Base-by-base conservation (phyloP, 37 sponge, comb jelly and placozoan genomes). In the Diacarnus erythraeanus region DNA sequence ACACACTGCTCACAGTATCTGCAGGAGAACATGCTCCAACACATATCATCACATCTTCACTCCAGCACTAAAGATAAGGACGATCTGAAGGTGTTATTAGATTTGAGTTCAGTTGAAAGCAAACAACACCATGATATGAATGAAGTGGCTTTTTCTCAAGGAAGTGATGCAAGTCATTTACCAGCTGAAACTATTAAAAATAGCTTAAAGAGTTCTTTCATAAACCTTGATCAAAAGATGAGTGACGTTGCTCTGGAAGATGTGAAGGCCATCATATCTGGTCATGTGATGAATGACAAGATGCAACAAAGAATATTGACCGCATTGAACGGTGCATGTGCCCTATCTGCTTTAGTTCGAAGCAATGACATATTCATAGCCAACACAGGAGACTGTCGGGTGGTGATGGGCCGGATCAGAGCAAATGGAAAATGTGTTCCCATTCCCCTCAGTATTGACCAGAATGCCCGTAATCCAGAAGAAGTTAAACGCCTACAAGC, bases 371-470 rank as follows among this genome's bases (percentile, higher is more conserved):
- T 95, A 23, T 83, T 57, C 40, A 75, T 95, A 15, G 92, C 96
- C 22, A 95, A 69, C 58, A 86, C 90, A 0, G 96, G 96, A 23
- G 96, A 95, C 78, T 95, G 96, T 40, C 77, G 96, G 17, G 90
- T 84, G 4, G 96, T 95, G 22, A 36, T 95, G 9, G 92, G 92
- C 21, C 66, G 40, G 5, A 43, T 68, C 56, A 17, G 40, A 26
- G 44, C 54, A 1, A 47, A 42, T 9, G 58, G 56, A 12, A 65
- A 78, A 29, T 95, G 92, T 87, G 27, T 3, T 31, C 80, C 96
- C 0, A 44, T 77, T n/a, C 81, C 87, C 3, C 81, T 95, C 31
- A 83, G 90, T 0, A 42, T 56, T 2, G 96, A 95, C 60, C 96
- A 95, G 40, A 86, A 86, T 72, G 89, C 76, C 2, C 33, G 83